phyloP scores from a whole-genome alignment of 2,113 vertebrate genomes.

The Carassius carassius region DNA sequence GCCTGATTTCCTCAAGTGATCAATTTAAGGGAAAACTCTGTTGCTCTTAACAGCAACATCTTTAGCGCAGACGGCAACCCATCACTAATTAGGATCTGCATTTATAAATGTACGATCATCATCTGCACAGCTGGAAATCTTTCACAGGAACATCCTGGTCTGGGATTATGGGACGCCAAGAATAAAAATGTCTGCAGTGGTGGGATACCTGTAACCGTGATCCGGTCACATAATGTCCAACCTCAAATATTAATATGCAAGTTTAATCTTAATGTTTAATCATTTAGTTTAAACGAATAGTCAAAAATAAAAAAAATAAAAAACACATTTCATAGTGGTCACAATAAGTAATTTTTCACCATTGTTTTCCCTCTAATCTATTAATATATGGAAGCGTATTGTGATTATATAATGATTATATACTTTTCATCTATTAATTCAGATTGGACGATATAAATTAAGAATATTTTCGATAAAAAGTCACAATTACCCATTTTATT shows the following conservation, averaged over 20 bases:
- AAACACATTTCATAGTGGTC: not conserved
- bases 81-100: conserved; percentile 49
- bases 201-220: conserved; percentile 1
- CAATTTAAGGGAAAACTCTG: conserved; percentile 50
- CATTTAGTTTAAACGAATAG: not conserved
- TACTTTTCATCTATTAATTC: too few species aligned
- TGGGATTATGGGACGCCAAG: not conserved
- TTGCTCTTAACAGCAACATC: conserved; percentile 37
- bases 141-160: conserved; percentile 23
- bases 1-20: conserved; percentile 58
- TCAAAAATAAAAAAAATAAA: not conserved
- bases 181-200: not conserved
- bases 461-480: too few species aligned
- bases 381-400: too few species aligned
- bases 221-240: not conserved
- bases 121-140: conserved; percentile 27
- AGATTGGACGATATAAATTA: too few species aligned
- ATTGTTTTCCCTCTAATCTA: not conserved
- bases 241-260: not conserved
- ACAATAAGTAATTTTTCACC: not conserved
- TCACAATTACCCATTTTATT: too few species aligned
- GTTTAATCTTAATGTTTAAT: not conserved
- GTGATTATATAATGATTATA: too few species aligned
- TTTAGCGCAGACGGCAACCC: conserved; percentile 7
- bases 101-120: conserved; percentile 25